Percentiles rank a stretch among this genome's conserved stretches.
Conservation (phyloP, 1,140 invertebrate genomes). For the Muscidifurax raptorellus region DNA sequence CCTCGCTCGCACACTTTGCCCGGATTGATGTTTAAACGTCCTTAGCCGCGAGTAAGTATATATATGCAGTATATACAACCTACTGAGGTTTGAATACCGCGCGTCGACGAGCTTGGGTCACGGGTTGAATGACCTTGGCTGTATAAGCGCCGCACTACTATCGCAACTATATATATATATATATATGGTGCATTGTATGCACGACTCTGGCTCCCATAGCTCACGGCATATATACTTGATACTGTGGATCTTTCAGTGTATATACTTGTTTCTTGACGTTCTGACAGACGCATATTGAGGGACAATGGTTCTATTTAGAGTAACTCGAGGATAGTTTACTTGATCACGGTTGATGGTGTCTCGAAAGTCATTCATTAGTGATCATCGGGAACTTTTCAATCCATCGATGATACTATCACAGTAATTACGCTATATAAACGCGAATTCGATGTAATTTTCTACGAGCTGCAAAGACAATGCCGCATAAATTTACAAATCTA, state of each 20-base stretch:
- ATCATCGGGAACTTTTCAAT: no score
- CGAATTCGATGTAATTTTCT: no score
- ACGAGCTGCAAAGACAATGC: no score
- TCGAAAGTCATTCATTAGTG: no score
- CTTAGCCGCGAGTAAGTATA: background rate
- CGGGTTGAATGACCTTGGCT: conserved; percentile 12
- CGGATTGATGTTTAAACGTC: background rate
- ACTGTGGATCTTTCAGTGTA: no score
- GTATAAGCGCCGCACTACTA: background rate
- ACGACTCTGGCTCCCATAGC: background rate
- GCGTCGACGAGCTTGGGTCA: background rate
- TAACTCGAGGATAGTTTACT: no score
- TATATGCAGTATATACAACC: background rate
- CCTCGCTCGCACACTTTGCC: background rate
- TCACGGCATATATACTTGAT: no score
- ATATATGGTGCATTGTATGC: background rate
- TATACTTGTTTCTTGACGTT: background rate
- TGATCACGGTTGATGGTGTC: no score
- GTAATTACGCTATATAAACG: no score
- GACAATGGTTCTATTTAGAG: no score
- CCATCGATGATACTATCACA: no score
- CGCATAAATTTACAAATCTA: no score
- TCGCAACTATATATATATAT: background rate
- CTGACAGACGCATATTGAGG: background rate
- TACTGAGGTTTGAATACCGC: background rate